phyloP scores from a whole-genome alignment of 2,888 invertebrate species.

The Nesidiocoris tenuis region DNA sequence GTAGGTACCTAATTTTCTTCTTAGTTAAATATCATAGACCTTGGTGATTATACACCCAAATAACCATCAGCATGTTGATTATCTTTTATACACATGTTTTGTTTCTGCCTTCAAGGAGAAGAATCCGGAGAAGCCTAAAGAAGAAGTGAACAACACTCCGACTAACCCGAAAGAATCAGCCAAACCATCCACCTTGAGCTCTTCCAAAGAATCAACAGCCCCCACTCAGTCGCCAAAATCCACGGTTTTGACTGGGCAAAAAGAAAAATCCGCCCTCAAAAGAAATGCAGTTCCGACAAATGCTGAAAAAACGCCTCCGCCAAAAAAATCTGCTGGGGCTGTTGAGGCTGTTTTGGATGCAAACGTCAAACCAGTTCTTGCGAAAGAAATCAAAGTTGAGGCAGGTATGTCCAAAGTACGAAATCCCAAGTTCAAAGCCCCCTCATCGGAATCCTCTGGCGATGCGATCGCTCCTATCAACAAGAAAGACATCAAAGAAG shows the following conservation, averaged over 20 bases:
- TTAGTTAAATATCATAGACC: too few species aligned
- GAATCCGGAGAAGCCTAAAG: too few species aligned
- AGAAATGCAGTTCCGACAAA: not conserved
- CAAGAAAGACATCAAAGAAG: conserved; percentile 44
- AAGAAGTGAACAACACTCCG: too few species aligned
- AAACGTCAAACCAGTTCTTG: conserved; percentile 43
- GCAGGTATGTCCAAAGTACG: conserved; percentile 41
- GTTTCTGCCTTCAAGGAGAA: too few species aligned
- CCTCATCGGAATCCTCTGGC: not conserved
- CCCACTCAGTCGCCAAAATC: not conserved
- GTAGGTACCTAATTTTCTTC: too few species aligned
- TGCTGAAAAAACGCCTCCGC: not conserved
- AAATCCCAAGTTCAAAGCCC: conserved; percentile 27
- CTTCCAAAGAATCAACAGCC: too few species aligned
- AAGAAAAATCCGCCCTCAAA: not conserved
- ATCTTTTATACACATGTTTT: too few species aligned
- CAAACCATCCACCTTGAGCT: too few species aligned
- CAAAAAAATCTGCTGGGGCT: not conserved
- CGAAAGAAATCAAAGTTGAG: conserved; percentile 25
- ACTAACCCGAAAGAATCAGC: too few species aligned
- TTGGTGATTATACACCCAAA: too few species aligned
- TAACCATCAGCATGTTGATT: too few species aligned
- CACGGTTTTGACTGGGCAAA: not conserved
- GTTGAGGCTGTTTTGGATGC: not conserved
- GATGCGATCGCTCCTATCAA: not conserved